Percentiles rank a stretch among this genome's conserved stretches.
Conservation (phyloP, 2,888 invertebrate species). For the Chloroclysta siterata region DNA sequence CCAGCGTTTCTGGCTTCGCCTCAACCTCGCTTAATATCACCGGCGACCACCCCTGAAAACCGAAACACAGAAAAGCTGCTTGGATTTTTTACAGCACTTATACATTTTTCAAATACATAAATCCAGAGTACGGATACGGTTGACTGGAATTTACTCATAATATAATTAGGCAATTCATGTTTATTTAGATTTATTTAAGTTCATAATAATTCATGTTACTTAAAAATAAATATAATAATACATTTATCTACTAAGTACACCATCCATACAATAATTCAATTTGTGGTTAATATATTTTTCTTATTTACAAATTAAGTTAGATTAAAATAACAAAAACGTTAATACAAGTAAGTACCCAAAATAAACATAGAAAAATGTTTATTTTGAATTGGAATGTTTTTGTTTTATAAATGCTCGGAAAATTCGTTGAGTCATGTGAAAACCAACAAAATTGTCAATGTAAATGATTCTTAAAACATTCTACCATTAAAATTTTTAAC, state of each 20-base stretch:
- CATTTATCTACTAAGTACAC: neutral
- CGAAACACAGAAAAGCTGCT: too few species aligned
- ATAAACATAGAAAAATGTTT: conserved; percentile 4
- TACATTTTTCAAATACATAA: too few species aligned
- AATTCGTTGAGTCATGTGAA: conserved; percentile 1
- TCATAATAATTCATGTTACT: conserved; percentile 1
- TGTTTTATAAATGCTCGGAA: conserved; percentile 5
- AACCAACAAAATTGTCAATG: neutral
- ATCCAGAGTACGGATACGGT: too few species aligned
- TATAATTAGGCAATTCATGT: neutral
- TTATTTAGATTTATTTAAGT: conserved; percentile 1
- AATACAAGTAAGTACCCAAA: neutral
- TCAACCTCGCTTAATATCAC: too few species aligned
- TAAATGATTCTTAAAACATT: neutral
- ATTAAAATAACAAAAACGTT: neutral
- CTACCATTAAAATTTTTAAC: conserved; percentile 5
- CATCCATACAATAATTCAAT: neutral
- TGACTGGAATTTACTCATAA: neutral
- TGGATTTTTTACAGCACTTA: too few species aligned
- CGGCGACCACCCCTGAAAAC: too few species aligned
- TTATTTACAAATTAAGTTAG: neutral
- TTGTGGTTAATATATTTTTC: neutral
- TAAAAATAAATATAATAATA: neutral
- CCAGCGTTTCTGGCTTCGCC: too few species aligned
- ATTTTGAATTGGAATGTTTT: conserved; percentile 6